Percentiles rank a stretch among this genome's conserved stretches.
Evolutionary conservation across 2,797 vertebrate species (phyloP).

Genomic region (Australoheros facetus): DNA sequence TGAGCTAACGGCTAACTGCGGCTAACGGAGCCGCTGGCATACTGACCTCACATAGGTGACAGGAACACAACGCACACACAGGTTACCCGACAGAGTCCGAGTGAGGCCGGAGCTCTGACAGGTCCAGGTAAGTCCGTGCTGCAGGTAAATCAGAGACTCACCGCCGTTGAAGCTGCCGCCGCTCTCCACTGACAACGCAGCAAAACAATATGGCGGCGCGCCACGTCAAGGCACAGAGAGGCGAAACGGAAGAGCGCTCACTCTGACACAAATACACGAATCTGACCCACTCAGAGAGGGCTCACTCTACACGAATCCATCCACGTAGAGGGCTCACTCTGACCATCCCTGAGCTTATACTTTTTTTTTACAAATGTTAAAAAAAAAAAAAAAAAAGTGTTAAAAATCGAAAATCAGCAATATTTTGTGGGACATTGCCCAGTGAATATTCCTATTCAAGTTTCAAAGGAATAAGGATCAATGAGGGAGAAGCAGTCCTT

Average conservation of each 20-base stretch:
- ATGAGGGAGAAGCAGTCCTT: too few relatives aligned
- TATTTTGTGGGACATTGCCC: too few relatives aligned
- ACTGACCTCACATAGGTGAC: constrained; percentile 7
- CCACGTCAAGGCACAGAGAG: constrained; percentile 68
- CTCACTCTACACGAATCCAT: too few relatives aligned
- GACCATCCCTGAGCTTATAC: too few relatives aligned
- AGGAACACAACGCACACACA: background rate
- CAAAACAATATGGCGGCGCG: constrained; percentile 76
- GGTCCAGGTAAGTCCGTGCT: background rate
- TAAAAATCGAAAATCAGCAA: too few relatives aligned
- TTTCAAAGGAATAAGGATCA: too few relatives aligned
- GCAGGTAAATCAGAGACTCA: constrained; percentile 13
- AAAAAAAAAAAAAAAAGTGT: too few relatives aligned
- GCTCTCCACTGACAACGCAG: constrained; percentile 60
- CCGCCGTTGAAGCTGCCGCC: constrained; percentile 1
- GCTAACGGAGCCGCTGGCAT: background rate
- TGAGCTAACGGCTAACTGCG: constrained; percentile 28
- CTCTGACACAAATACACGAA: constrained; percentile 12
- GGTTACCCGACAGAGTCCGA: background rate
- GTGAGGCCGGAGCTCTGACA: background rate
- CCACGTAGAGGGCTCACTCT: too few relatives aligned
- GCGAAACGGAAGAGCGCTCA: background rate
- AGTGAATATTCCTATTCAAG: too few relatives aligned
- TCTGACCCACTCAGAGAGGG: too few relatives aligned
- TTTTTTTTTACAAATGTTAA: too few relatives aligned